These are phyloP conservation scores for Lepidocolaptes lacrymiger DNA, from an alignment of 2,797 vertebrate species.

Conservation along the genomic window DNA sequence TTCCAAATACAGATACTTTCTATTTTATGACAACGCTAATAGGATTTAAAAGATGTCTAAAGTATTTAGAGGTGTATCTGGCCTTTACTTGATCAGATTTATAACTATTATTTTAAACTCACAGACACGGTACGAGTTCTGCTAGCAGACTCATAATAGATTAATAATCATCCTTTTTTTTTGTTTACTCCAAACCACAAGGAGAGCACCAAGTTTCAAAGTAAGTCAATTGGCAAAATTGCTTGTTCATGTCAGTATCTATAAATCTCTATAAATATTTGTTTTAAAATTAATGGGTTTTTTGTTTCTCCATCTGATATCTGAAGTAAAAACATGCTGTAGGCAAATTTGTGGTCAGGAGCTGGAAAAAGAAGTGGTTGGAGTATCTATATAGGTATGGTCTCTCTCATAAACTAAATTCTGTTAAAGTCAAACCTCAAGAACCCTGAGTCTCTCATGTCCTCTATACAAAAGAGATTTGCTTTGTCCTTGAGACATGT, in stretches of 20 bases:
- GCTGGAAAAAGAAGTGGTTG: not conserved
- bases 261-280: not conserved
- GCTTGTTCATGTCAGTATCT: not conserved
- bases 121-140: not conserved
- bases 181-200: not conserved
- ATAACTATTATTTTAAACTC: not conserved
- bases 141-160: not conserved
- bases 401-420: not conserved
- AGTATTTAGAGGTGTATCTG: constrained; percentile 1
- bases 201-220: not conserved
- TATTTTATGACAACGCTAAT: not conserved
- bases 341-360: not conserved
- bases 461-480: not conserved
- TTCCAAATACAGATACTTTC: not conserved
- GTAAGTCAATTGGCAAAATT: not conserved
- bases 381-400: not conserved
- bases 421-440: not conserved
- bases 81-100: not conserved
- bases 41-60: not conserved
- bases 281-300: not conserved
- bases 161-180: not conserved
- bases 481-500: not conserved
- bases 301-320: not conserved
- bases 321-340: not conserved
- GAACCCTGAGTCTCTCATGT: not conserved